Conservation (phyloP, 2,888 invertebrate genomes). For the Griposia aprilina region DNA sequence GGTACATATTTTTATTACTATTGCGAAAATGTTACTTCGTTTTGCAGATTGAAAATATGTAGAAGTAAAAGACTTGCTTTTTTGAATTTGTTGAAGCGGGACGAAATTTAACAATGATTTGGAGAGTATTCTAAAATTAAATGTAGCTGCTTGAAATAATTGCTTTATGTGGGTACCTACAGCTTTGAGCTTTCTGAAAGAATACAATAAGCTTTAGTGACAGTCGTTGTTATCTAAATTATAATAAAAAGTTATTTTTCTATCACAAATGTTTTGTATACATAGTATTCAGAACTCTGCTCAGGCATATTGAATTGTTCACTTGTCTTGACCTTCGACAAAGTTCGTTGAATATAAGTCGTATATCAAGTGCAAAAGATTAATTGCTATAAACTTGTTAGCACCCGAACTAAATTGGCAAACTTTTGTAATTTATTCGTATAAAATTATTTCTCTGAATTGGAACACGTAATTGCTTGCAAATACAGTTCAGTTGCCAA, state of each 20-base stretch:
- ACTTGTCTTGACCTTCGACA: slow-evolving; percentile 20
- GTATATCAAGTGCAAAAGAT: slow-evolving; percentile 51
- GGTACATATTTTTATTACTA: not conserved
- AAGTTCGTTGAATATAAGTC: slow-evolving; percentile 35
- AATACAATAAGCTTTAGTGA: not conserved
- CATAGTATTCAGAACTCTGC: not conserved
- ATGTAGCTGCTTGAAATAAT: not conserved
- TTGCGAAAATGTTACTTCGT: not conserved
- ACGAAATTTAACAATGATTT: not conserved
- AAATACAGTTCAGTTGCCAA: slow-evolving; percentile 25
- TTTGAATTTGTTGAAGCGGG: slow-evolving; percentile 11
- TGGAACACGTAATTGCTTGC: slow-evolving; percentile 17
- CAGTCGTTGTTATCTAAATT: not conserved
- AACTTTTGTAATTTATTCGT: slow-evolving; percentile 60
- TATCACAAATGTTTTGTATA: too few species aligned
- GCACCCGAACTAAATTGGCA: slow-evolving; percentile 42
- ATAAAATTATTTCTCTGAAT: slow-evolving; percentile 46
- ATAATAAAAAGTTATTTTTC: not conserved
- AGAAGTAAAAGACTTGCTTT: not conserved
- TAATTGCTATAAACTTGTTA: slow-evolving; percentile 58
- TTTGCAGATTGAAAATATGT: slow-evolving; percentile 22
- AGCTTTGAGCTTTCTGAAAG: not conserved
- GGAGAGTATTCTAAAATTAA: not conserved
- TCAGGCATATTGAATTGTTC: slow-evolving; percentile 19
- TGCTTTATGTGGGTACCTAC: not conserved